Evolutionary conservation across 2,888 invertebrate genomes (phyloP).

Genomic region (Aplocera efformata): DNA sequence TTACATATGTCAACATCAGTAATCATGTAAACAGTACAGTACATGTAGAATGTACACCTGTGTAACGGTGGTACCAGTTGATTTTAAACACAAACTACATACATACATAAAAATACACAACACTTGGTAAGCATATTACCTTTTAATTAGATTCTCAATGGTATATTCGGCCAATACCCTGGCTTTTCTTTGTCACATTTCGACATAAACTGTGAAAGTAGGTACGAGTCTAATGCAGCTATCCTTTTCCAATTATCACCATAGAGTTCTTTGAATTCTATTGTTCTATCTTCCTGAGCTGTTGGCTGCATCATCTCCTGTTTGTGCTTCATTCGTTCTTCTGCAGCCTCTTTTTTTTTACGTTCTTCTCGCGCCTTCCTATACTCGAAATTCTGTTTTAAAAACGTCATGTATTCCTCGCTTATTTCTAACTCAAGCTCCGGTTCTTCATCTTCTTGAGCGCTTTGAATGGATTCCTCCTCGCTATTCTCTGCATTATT

Average conservation of each 20-base stretch:
- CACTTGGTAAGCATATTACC: too few relatives aligned
- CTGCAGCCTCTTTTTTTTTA: constrained; percentile 45
- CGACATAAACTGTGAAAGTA: constrained; percentile 83
- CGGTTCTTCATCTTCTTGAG: constrained; percentile 34
- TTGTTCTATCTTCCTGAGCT: constrained; percentile 41
- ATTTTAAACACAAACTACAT: too few relatives aligned
- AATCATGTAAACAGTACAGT: too few relatives aligned
- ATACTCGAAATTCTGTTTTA: constrained; percentile 80
- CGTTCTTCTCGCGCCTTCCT: constrained; percentile 52
- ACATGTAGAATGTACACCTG: too few relatives aligned
- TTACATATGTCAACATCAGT: too few relatives aligned
- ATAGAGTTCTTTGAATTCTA: constrained; percentile 79
- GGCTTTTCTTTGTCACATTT: constrained; percentile 82
- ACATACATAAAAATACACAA: too few relatives aligned
- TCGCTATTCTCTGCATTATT: constrained; percentile 11
- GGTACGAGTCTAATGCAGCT: constrained; percentile 86
- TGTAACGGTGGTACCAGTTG: too few relatives aligned
- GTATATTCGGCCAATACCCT: constrained; percentile 86
- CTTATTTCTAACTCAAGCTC: constrained; percentile 73
- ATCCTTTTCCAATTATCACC: constrained; percentile 84
- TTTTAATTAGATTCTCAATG: constrained; percentile 75
- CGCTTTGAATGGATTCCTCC: constrained; percentile 14
- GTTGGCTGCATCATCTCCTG: constrained; percentile 31
- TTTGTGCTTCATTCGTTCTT: constrained; percentile 36
- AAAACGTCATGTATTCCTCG: constrained; percentile 82